A percentile compares a stretch with the other conserved stretches of the same genome.
Evolutionary conservation across 2,797 vertebrate genomes (phyloP).

Genomic region (Bucorvus abyssinicus): DNA sequence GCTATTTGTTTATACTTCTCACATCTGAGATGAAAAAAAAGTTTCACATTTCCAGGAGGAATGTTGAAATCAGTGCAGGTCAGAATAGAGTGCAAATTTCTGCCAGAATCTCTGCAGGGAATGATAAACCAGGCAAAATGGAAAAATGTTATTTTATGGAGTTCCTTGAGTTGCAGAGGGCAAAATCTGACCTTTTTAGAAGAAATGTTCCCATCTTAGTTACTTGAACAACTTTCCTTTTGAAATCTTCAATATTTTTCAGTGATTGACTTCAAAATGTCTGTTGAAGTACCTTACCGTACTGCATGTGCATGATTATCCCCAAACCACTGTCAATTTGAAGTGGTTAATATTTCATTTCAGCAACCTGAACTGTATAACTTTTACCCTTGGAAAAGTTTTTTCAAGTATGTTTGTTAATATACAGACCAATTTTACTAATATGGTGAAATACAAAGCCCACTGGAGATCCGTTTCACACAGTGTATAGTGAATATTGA

Average conservation of each 20-base stretch:
- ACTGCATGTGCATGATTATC: not conserved
- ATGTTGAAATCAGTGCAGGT: not conserved
- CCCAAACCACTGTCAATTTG: not conserved
- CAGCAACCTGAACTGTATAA: not conserved
- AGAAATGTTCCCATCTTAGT: not conserved
- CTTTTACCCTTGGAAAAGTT: not conserved
- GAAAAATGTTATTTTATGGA: not conserved
- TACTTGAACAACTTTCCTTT: not conserved
- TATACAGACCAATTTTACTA: not conserved
- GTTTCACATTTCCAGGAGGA: not conserved
- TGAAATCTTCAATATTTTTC: not conserved
- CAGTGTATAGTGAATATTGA: not conserved
- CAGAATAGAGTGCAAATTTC: not conserved
- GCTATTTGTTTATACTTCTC: not conserved
- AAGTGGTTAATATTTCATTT: not conserved
- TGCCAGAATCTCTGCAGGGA: not conserved
- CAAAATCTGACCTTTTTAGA: not conserved
- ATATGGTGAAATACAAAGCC: not conserved
- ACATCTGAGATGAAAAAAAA: not conserved
- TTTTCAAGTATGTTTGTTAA: not conserved
- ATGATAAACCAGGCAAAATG: not conserved
- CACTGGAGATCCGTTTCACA: not conserved
- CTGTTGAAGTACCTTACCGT: rapidly evolving
- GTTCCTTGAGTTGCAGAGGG: not conserved
- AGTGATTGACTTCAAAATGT: not conserved